Conservation (phyloP, 2,113 vertebrate species). For the Nothocercus nigrocapillus region DNA sequence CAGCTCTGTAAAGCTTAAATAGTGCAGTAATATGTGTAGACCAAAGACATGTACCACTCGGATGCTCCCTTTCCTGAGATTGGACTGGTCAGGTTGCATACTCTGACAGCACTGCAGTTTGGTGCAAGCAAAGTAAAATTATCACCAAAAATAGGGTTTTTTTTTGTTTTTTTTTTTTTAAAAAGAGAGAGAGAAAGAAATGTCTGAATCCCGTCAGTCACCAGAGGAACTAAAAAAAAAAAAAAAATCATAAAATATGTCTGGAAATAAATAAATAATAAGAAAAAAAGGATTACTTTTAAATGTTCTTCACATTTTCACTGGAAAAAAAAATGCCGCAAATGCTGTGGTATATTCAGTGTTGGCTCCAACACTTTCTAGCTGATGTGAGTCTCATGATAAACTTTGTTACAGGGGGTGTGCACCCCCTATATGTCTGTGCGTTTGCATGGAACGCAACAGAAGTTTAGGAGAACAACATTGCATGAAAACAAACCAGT, state of each 20-base stretch:
- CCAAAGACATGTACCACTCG: background rate
- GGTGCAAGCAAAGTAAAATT: background rate
- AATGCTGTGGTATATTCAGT: background rate
- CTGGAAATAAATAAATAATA: background rate
- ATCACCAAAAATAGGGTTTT: background rate
- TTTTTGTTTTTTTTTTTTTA: no score
- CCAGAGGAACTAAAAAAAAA: background rate
- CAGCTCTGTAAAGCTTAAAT: background rate
- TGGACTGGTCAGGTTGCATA: no score
- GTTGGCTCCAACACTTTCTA: background rate
- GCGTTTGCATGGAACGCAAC: background rate
- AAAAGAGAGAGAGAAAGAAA: background rate
- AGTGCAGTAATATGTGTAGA: background rate
- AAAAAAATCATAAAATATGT: background rate
- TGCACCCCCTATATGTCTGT: rapidly evolving
- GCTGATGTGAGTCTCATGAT: background rate
- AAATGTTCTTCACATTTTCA: background rate
- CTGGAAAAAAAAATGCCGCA: background rate
- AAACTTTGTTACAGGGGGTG: background rate
- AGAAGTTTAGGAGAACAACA: background rate
- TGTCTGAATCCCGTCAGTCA: background rate
- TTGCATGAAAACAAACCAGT: background rate
- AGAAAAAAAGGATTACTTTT: background rate
- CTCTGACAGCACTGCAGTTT: background rate
- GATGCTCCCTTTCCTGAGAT: background rate